phyloP scores from a whole-genome alignment of 2,797 vertebrate genomes.

The Serranus cabrilla region DNA sequence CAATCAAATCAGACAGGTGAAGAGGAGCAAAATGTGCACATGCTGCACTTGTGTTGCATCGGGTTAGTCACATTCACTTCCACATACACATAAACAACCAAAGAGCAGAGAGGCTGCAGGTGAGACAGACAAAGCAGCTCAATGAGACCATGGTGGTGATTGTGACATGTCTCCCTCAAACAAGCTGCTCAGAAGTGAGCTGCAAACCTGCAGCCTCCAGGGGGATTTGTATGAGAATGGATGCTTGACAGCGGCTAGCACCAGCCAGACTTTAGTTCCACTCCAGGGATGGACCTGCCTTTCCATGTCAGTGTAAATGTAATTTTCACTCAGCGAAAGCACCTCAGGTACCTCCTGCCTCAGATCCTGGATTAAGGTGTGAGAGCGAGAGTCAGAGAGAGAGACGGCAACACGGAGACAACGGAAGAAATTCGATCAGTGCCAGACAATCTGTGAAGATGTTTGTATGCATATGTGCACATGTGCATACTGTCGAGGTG shows the following conservation, averaged over 20 bases:
- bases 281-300: constrained; percentile 70
- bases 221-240: constrained; percentile 65
- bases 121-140: constrained; percentile 22
- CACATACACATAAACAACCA: neutral
- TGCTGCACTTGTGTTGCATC: constrained; percentile 25
- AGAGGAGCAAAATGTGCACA: constrained; percentile 25
- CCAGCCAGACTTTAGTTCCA: constrained; percentile 69
- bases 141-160: constrained; percentile 18
- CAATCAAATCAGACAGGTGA: constrained; percentile 33
- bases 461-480: constrained; percentile 22
- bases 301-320: constrained; percentile 76
- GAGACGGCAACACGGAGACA: constrained; percentile 32
- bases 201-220: constrained; percentile 60
- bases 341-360: constrained; percentile 68
- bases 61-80: constrained; percentile 33
- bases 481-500: neutral
- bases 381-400: constrained; percentile 51
- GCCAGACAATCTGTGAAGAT: constrained; percentile 31
- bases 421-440: constrained; percentile 55
- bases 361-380: constrained; percentile 69
- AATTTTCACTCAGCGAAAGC: constrained; percentile 80
- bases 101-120: neutral
- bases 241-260: constrained; percentile 58
- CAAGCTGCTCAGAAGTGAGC: constrained; percentile 48
- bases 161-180: constrained; percentile 56